phyloP scores from a whole-genome alignment of 2,113 vertebrate genomes.

The Motacilla alba region DNA sequence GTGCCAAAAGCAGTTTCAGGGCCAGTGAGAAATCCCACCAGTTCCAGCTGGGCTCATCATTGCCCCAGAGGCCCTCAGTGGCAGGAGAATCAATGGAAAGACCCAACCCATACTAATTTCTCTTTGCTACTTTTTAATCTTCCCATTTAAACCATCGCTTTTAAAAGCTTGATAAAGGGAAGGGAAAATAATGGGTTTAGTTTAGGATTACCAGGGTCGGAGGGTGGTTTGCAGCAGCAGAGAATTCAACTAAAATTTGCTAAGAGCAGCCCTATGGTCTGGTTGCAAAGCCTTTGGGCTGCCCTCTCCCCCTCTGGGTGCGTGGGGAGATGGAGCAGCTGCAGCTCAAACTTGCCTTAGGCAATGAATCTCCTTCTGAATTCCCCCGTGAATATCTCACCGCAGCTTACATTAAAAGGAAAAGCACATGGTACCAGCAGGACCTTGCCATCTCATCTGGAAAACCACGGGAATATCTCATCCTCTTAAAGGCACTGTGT shows the following conservation, averaged over 20 bases:
- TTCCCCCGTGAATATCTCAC: fast-evolving
- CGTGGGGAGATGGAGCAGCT: fast-evolving
- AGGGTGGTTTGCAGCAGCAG: not conserved
- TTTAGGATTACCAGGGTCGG: not conserved
- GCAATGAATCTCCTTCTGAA: not conserved
- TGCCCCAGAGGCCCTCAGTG: not conserved
- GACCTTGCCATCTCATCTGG: not conserved
- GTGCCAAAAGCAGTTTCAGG: not conserved
- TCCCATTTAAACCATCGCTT: not conserved
- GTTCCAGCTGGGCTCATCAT: not conserved
- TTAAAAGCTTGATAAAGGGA: not conserved
- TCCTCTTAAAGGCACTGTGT: fast-evolving
- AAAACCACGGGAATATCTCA: not conserved
- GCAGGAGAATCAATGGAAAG: not conserved
- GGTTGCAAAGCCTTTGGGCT: fast-evolving
- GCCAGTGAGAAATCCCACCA: not conserved
- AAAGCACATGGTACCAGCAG: not conserved
- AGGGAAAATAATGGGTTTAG: not conserved
- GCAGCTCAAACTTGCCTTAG: not conserved
- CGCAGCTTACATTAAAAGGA: not conserved
- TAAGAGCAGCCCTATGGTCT: not conserved
- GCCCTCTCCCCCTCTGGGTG: fast-evolving
- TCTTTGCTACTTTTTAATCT: not conserved
- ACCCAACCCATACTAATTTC: not conserved
- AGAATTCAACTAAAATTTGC: not conserved